Conservation (phyloP, 2,797 vertebrate species). For the Cynodonichthys magdalenae region DNA sequence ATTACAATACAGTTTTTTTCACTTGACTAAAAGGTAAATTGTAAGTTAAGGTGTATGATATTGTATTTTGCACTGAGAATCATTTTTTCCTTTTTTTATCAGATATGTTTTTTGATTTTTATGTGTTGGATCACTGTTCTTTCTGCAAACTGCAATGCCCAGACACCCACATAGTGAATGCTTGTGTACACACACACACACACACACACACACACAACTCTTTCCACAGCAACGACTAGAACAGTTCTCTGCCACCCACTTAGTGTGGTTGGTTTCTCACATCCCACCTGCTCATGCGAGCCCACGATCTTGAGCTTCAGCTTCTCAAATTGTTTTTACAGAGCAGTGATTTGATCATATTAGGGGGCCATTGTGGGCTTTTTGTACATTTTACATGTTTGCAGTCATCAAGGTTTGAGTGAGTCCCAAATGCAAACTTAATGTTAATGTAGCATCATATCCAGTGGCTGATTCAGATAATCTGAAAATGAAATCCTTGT, state of each 20-base stretch:
- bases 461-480: constrained; percentile 37
- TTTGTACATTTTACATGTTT: constrained; percentile 37
- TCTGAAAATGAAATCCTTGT: constrained; percentile 45
- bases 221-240: constrained; percentile 78
- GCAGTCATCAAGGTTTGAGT: constrained; percentile 28
- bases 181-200: constrained; percentile 40
- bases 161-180: constrained; percentile 77
- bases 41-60: constrained; percentile 4
- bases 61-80: constrained; percentile 13
- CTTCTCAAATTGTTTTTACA: constrained; percentile 62
- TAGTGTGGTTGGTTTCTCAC: constrained; percentile 83
- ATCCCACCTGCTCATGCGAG: constrained; percentile 82
- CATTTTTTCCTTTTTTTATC: constrained; percentile 40
- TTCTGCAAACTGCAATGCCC: constrained; percentile 69
- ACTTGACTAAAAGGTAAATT: constrained; percentile 2
- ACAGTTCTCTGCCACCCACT: constrained; percentile 80
- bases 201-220: constrained; percentile 54
- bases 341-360: constrained; percentile 53
- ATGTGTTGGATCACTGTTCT: constrained; percentile 70
- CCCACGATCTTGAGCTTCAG: constrained; percentile 71
- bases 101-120: constrained; percentile 48
- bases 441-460: constrained; percentile 23
- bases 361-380: constrained; percentile 28
- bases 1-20: constrained; percentile 11
- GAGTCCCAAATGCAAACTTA: constrained; percentile 39